Evolutionary conservation across 1,140 invertebrate species (phyloP), one percentile per base, ranked within the genome.

Genomic region (Arion vulgaris): DNA sequence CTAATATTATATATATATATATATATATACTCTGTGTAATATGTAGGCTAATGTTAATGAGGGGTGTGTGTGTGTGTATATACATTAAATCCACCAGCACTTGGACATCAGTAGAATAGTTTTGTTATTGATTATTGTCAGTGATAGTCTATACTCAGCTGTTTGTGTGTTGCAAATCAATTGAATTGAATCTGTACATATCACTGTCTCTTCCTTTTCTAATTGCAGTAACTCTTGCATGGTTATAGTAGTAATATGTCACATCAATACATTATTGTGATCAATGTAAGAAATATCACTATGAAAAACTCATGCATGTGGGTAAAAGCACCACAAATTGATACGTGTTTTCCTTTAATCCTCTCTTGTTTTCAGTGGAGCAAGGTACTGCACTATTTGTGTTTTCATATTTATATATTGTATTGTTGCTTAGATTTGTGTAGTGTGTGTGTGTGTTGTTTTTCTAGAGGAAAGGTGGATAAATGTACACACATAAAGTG

Each of bases 311-410:
- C n/a, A 32, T 7, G 62, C 62, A 66, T 66, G 62, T 28, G 28
- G 26, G 53, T 9, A n/a, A 57, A 57, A 32, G 17, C 17, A 7
- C 62, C 28, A 23, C n/a, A 32, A 0, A 32, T 66, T 66, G 28
- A 7, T 66, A 7, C 7, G 62, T 73, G 19, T 76, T 53, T 76
- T 34, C 34, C 34, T 36, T 62, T 39, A 78, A 78, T 51, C 28
- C 74, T 34, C 57, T 45, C 62, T 41, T 73, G 23, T 57, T 19
- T 79, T 26, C 45, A 69, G 72, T 34, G 72, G 73, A 82, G 68
- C 32, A 83, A 79, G 76, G 80, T 62, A 45, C 19, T 81, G 19
- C 38, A 57, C 53, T 19, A 39, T 36, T 73, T 73, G 39, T 73
- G 1, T 49, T 73, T 38, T 39, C 38, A 39, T 41, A 9, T 39